Conservation (phyloP, 2,888 invertebrate species). For the Diaprepes abbreviatus region DNA sequence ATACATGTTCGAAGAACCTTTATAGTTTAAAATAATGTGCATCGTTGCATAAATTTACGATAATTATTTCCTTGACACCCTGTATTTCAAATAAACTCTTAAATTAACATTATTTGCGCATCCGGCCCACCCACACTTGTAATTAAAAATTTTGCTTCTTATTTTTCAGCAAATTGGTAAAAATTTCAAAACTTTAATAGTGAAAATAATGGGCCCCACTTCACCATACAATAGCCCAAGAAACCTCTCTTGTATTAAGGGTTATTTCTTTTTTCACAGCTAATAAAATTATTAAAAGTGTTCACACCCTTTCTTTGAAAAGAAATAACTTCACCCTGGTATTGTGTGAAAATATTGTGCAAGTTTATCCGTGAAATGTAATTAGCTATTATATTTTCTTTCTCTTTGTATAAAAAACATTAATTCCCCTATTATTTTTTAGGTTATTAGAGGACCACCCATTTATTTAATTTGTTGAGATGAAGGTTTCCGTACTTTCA, state of each 20-base stretch:
- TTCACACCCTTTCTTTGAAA: conserved; percentile 26
- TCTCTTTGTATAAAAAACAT: neutral
- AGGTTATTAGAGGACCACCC: conserved; percentile 2
- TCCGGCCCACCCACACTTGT: neutral
- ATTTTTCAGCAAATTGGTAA: neutral
- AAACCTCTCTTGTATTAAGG: neutral
- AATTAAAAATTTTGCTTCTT: too few species aligned
- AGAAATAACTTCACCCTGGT: conserved; percentile 35
- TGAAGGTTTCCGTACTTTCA: neutral
- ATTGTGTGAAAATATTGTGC: conserved; percentile 34
- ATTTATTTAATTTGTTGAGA: neutral
- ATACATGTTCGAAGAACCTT: too few species aligned
- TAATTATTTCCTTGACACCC: too few species aligned
- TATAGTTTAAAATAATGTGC: too few species aligned
- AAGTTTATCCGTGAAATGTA: conserved; percentile 34
- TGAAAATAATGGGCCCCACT: neutral
- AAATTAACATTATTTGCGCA: too few species aligned
- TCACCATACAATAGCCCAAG: neutral
- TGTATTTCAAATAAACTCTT: too few species aligned
- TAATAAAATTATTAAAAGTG: conserved; percentile 30
- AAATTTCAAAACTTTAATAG: neutral
- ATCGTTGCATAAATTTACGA: too few species aligned
- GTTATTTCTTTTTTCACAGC: conserved; percentile 21
- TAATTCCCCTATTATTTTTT: neutral
- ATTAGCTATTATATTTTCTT: conserved; percentile 11